Conservation (phyloP, 2,888 invertebrate species). For the Baccha elongata region DNA sequence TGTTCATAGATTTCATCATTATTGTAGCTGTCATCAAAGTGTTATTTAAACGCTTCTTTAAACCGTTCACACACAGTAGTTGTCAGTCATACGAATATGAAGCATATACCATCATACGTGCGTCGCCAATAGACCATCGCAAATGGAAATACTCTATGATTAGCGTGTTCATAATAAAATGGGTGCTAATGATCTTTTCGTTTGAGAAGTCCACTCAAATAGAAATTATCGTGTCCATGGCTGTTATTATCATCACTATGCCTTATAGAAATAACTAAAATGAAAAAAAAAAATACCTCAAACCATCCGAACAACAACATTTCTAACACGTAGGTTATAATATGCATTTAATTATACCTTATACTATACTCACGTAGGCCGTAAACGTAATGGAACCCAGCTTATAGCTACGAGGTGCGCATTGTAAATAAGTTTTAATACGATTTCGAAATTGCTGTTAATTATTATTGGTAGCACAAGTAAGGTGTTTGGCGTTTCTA, state of each 20-base stretch:
- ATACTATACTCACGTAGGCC: constrained; percentile 25
- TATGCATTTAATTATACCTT: constrained; percentile 65
- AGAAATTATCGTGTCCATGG: constrained; percentile 58
- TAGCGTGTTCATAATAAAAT: constrained; percentile 67
- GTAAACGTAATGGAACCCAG: constrained; percentile 40
- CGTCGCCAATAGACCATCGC: constrained; percentile 46
- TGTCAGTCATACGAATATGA: constrained; percentile 55
- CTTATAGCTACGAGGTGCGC: constrained; percentile 51
- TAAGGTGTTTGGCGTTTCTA: constrained; percentile 58
- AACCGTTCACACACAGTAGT: constrained; percentile 40
- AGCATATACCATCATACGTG: constrained; percentile 22
- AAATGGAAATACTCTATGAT: constrained; percentile 58
- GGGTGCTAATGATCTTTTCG: constrained; percentile 69
- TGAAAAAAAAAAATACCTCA: constrained; percentile 23
- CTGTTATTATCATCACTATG: constrained; percentile 55
- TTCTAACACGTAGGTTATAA: constrained; percentile 56
- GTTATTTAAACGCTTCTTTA: constrained; percentile 58
- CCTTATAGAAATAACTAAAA: background rate
- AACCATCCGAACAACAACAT: constrained; percentile 31
- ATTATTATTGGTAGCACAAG: constrained; percentile 71
- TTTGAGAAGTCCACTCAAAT: constrained; percentile 40
- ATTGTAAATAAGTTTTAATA: constrained; percentile 70
- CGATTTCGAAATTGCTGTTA: constrained; percentile 71
- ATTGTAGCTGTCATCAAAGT: constrained; percentile 45
- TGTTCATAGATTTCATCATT: constrained; percentile 27